These are phyloP conservation scores for Crossaster papposus DNA, from an alignment of 53 echinoderm and acorn worm genomes.

Conservation along the genomic window DNA sequence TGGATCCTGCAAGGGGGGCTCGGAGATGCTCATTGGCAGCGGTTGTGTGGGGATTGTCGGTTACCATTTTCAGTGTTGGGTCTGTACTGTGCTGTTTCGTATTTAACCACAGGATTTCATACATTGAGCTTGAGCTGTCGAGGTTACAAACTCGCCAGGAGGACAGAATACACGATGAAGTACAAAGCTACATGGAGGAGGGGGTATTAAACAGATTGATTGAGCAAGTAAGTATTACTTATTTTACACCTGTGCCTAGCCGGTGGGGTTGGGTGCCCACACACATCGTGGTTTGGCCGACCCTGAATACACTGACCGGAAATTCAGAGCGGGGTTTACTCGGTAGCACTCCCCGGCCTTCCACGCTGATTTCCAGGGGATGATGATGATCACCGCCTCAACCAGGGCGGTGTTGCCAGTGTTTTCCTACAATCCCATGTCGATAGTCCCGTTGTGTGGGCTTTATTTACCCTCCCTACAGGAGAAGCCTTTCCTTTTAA, in stretches of 20 bases:
- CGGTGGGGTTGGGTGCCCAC: not conserved
- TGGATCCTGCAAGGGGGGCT: not conserved
- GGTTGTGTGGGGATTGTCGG: slow-evolving; percentile 39
- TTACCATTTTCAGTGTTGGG: slow-evolving; percentile 46
- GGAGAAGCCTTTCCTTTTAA: slow-evolving; percentile 37
- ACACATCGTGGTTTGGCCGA: slow-evolving; percentile 34
- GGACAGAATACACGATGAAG: slow-evolving; percentile 26
- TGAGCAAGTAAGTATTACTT: slow-evolving; percentile 36
- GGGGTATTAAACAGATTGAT: slow-evolving; percentile 39
- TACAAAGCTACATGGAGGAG: slow-evolving; percentile 25
- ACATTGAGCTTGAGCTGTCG: slow-evolving; percentile 44
- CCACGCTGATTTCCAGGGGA: not conserved
- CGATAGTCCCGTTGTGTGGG: slow-evolving; percentile 33
- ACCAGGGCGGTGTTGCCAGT: not conserved
- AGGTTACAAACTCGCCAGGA: slow-evolving; percentile 6
- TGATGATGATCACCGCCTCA: slow-evolving; percentile 39
- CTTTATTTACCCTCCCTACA: slow-evolving; percentile 41
- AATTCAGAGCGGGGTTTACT: not conserved
- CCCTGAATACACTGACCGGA: slow-evolving; percentile 42
- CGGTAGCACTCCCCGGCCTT: slow-evolving; percentile 16
- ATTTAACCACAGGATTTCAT: slow-evolving; percentile 49
- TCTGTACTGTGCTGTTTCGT: slow-evolving; percentile 42
- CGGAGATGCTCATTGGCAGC: slow-evolving; percentile 11
- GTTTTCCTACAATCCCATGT: not conserved
- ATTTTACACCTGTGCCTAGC: not conserved